These are phyloP conservation scores for Heliconius cydno DNA, from an alignment of 2,888 invertebrate genomes.

Conservation along the genomic window DNA sequence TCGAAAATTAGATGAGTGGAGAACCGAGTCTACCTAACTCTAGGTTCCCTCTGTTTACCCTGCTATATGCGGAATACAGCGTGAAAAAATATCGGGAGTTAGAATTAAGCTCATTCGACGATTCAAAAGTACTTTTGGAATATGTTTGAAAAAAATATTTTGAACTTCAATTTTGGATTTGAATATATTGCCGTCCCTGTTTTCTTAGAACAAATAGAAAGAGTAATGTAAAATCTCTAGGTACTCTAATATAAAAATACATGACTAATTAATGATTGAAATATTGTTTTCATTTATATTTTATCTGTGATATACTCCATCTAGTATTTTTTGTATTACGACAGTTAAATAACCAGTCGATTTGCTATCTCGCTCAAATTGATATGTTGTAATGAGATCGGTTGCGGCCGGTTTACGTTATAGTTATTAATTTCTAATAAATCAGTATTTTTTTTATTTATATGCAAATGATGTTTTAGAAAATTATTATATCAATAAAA, in stretches of 20 bases:
- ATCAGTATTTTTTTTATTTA: not conserved
- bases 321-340: not conserved
- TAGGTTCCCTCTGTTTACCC: too few relatives aligned
- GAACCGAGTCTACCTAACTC: too few relatives aligned
- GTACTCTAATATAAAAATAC: not conserved
- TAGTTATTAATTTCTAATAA: not conserved
- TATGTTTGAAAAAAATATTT: too few relatives aligned
- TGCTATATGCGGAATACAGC: not conserved
- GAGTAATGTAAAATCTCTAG: not conserved
- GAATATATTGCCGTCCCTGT: not conserved
- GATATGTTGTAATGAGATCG: constrained; percentile 47
- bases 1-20: too few relatives aligned
- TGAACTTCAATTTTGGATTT: not conserved
- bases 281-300: not conserved
- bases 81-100: not conserved
- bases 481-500: not conserved
- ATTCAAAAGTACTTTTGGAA: not conserved
- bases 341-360: constrained; percentile 5
- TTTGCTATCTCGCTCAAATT: constrained; percentile 25
- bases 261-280: not conserved
- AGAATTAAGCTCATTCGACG: too few relatives aligned
- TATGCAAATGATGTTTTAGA: not conserved
- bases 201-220: not conserved
- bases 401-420: not conserved
- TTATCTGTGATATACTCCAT: not conserved